Conservation (phyloP, 2,797 vertebrate species). For the Lophotriccus pileatus region DNA sequence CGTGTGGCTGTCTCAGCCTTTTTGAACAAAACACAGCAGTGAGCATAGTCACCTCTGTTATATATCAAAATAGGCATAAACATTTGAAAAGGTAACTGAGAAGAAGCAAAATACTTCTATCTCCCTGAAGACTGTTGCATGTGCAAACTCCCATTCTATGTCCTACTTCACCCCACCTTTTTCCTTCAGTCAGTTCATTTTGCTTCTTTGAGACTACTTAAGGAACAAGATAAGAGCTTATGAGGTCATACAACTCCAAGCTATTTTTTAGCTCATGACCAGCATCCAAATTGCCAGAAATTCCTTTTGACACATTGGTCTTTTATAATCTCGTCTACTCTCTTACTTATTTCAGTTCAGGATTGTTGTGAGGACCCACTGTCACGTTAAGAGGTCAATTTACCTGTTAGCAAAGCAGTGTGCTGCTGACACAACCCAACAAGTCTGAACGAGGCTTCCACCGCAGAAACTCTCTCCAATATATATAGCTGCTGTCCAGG, state of each 20-base stretch:
- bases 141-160: neutral
- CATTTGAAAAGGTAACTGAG: neutral
- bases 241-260: neutral
- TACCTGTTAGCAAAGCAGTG: slow-evolving; percentile 94
- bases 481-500: slow-evolving; percentile 93
- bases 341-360: neutral
- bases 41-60: neutral
- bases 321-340: neutral
- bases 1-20: neutral
- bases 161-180: neutral
- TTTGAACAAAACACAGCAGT: neutral
- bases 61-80: neutral
- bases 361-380: neutral
- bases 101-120: neutral
- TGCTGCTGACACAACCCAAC: slow-evolving; percentile 91
- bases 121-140: neutral
- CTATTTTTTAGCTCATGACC: neutral
- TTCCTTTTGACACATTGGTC: neutral
- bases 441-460: slow-evolving; percentile 88
- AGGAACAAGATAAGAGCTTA: neutral
- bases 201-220: neutral
- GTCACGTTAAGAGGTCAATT: neutral
- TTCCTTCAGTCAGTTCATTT: neutral
- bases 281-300: neutral
- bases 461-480: slow-evolving; percentile 85